phyloP scores from a whole-genome alignment of 2,888 invertebrate species.

The Apotomis turbidana region DNA sequence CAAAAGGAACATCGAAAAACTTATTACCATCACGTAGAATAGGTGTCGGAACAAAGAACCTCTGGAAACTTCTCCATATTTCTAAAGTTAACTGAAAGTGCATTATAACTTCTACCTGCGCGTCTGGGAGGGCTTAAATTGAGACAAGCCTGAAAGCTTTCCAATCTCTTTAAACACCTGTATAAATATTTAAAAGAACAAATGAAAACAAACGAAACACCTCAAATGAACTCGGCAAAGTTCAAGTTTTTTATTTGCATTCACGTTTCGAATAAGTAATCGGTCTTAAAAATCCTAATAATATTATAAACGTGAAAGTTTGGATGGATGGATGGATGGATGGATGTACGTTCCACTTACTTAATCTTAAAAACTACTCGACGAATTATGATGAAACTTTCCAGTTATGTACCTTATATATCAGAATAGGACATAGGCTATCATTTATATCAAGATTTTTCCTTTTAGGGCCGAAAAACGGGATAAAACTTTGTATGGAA shows the following conservation, averaged over 20 bases:
- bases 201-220: slow-evolving; percentile 17
- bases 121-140: slow-evolving; percentile 51
- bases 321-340: no score
- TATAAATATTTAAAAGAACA: slow-evolving; percentile 44
- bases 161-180: slow-evolving; percentile 54
- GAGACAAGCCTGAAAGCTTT: slow-evolving; percentile 59
- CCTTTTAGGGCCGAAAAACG: no score
- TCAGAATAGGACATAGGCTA: no score
- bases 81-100: slow-evolving; percentile 56
- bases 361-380: no score
- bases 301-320: no score
- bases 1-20: slow-evolving; percentile 37
- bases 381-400: no score
- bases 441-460: no score
- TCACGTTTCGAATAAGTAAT: slow-evolving; percentile 9
- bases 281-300: neutral
- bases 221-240: neutral
- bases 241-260: slow-evolving; percentile 3
- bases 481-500: no score
- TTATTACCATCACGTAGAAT: slow-evolving; percentile 42
- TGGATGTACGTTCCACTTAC: no score
- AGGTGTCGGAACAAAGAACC: slow-evolving; percentile 42
- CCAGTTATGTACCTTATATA: no score
- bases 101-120: slow-evolving; percentile 69
- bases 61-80: slow-evolving; percentile 50